Base-by-base conservation (phyloP, 1,140 invertebrate genomes). In the Cotesia chilonis region DNA sequence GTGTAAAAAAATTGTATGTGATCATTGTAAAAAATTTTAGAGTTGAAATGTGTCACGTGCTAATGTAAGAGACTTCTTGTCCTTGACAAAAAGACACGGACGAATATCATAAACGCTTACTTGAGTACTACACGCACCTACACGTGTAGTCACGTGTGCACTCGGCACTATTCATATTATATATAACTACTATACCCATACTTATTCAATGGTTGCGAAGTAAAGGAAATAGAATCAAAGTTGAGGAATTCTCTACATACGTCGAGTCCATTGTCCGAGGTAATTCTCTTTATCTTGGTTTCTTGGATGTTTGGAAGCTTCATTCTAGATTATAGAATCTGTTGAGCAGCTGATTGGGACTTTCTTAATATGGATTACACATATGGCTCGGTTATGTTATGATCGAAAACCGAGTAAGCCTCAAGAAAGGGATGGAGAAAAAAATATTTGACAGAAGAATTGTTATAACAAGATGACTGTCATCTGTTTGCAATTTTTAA, bases 331-430 rank as follows among this genome's bases (percentile, higher is more conserved):
- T 79, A 72, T 73, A 78, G 77, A 74, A 81, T 82, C 78, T 81
- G 80, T 76, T 73, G 67, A 81, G 80, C 81, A 84, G 82, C 82
- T 84, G 83, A 84, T 83, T 83, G 81, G 80, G 81, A 82, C 83
- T 82, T 84, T 81, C 79, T 74, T 38, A 51, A 72, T 35, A 77
- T 74, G 77, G 73, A 83, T 82, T 79, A 77, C 79, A 81, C 73
- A 75, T 77, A 68, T 68, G 80, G 78, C 63, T 20, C 41, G 47
- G 9, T 67, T 5, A 36, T 54, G 28, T 20, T 47, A 47, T 6
- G 41, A 47, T 47, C 37, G 37, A 52, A 4, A 57, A 12, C 7
- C 12, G 12, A 37, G 28, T 36, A 68, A 68, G 20, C 35, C 12
- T n/a, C 35, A 57, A 5, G 52, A 68, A 68, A 65, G n/a, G 51